A percentile compares a stretch with the other conserved stretches of the same genome.
These are phyloP conservation scores for Neoscelio sp. DNA, from an alignment of 2,888 invertebrate genomes.

Conservation along the genomic window DNA sequence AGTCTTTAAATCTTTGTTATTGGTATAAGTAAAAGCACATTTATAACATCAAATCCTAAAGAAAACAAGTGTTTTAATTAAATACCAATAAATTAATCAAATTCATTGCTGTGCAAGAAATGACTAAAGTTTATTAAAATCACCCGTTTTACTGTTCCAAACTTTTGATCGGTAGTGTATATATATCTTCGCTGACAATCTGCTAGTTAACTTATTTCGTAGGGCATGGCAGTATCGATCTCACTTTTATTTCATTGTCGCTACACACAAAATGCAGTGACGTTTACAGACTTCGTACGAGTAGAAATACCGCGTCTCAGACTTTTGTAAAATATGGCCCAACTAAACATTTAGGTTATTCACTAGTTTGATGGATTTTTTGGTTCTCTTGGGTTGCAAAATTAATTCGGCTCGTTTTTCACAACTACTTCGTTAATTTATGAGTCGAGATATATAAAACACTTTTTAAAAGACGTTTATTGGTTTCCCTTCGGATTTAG, in stretches of 20 bases:
- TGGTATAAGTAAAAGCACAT: too few species aligned
- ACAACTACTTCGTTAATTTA: constrained; percentile 24
- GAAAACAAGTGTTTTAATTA: too few species aligned
- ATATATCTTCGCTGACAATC: constrained; percentile 49
- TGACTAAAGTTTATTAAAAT: neutral
- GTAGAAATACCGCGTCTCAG: constrained; percentile 37
- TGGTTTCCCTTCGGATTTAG: constrained; percentile 22
- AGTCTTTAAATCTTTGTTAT: too few species aligned
- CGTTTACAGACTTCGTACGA: constrained; percentile 49
- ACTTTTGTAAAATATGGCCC: constrained; percentile 48
- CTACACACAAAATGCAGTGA: constrained; percentile 46
- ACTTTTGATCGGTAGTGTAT: constrained; percentile 12
- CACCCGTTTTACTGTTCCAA: neutral
- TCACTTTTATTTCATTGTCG: constrained; percentile 54
- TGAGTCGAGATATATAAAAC: constrained; percentile 21
- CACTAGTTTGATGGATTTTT: too few species aligned
- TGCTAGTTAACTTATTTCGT: constrained; percentile 49
- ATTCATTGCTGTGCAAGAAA: neutral
- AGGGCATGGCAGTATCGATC: constrained; percentile 35
- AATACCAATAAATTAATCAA: too few species aligned
- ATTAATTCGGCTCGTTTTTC: constrained; percentile 37
- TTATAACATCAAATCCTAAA: too few species aligned
- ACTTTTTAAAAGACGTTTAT: constrained; percentile 26
- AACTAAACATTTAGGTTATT: constrained; percentile 34
- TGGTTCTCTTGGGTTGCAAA: constrained; percentile 29